Base-by-base conservation (phyloP, 2,113 vertebrate species). In the Mirounga angustirostris region DNA sequence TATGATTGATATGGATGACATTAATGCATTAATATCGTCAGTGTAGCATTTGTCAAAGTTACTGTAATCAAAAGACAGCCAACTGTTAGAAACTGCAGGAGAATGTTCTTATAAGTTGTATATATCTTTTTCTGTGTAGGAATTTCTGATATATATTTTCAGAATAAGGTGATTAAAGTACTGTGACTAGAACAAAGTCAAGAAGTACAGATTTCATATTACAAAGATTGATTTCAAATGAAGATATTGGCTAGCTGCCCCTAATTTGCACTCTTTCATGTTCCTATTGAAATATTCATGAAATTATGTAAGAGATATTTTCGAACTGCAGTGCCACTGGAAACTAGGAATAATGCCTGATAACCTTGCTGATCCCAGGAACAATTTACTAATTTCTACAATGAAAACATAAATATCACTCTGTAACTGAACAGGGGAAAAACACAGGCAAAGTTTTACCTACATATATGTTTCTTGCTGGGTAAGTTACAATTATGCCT, bases 41-140 rank as follows among this genome's bases (percentile, higher is more conserved):
- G 14, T 61, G 9, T 82, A 58, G 96, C 7, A 59, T 96, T 95
- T 56, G 4, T 97, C 28, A 84, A 97, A 96, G 13, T 91, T 97
- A 85, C 56, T 97, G 1, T 13, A 56, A 58, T 86, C 26, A 88
- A 80, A 83, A 19, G 59, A 86, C 7, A 92, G 21, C 26, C 22
- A 50, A 5, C 11, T 93, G 30, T 28, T 85, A 97, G 19, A 82
- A 87, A 81, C 36, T 54, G 5, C 12, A 46, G 36, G 14, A 13
- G 54, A 87, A 0, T 78, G 4, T 61, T 61, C 43, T 88, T 93
- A 1, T 40, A 95, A 83, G 2, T 63, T 82, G 85, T 7, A 63
- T 71, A 2, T 71, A 28, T 84, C 14, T 84, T 74, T 67, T 30
- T 94, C 26, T n/a, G 1, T 52, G 9, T 87, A 59, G 46, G 14